These are phyloP conservation scores for Bubo bubo DNA, from an alignment of 2,113 vertebrate genomes.

Conservation along the genomic window DNA sequence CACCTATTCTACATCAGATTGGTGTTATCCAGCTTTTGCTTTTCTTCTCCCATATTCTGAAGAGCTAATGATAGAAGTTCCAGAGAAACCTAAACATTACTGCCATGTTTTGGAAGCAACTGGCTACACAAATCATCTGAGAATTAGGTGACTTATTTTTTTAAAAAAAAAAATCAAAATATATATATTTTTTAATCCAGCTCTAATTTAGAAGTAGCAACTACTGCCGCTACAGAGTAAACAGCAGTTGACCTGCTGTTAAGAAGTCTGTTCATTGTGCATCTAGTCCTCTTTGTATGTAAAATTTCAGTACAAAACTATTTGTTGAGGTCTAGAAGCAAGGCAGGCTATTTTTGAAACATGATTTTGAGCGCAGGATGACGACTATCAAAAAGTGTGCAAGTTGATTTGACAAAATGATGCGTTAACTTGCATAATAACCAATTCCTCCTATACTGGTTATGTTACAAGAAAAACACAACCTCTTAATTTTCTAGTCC, in stretches of 20 bases:
- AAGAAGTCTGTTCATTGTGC: not conserved
- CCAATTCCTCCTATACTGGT: not conserved
- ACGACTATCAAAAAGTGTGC: not conserved
- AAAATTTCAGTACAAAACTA: not conserved
- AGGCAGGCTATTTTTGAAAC: not conserved
- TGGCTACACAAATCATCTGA: not conserved
- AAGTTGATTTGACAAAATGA: not conserved
- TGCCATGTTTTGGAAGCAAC: not conserved
- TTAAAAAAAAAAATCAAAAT: not conserved
- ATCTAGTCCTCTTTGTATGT: not conserved
- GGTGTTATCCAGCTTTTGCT: not conserved
- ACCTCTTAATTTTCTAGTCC: not conserved
- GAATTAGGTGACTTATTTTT: not conserved
- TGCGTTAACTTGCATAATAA: not conserved
- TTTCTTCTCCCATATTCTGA: not conserved
- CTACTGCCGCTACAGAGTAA: not conserved
- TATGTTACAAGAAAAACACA: not conserved
- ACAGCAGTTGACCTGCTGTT: rapidly evolving
- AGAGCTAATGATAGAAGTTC: not conserved
- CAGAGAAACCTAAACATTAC: not conserved
- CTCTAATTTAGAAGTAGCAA: not conserved
- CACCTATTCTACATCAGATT: not conserved
- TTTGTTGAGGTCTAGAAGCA: not conserved
- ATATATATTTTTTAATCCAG: not conserved
- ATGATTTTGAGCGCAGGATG: not conserved